A percentile compares a stretch with the other conserved stretches of the same genome.
Conservation (phyloP, 2,113 vertebrate species). For the Odocoileus hemionus region DNA sequence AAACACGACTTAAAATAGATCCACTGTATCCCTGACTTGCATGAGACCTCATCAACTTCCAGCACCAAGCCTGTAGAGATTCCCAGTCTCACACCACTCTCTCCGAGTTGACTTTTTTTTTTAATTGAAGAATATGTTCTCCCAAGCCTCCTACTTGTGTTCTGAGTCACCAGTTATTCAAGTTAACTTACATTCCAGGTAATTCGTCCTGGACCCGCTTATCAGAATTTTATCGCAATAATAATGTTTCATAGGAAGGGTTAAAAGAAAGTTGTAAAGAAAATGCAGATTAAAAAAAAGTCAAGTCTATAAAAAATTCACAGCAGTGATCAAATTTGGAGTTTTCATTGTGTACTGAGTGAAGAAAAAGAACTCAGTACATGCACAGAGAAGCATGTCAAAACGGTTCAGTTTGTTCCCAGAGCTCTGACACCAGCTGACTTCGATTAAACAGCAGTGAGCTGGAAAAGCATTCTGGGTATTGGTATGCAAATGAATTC, state of each 20-base stretch:
- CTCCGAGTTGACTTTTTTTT: background rate
- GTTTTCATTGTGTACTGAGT: constrained; percentile 34
- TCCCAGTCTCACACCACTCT: background rate
- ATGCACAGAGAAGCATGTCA: constrained; percentile 67
- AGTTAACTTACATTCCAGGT: background rate
- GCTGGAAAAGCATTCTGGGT: constrained; percentile 73
- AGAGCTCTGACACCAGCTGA: constrained; percentile 71
- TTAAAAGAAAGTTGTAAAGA: constrained; percentile 40
- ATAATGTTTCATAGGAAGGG: background rate
- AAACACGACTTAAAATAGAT: background rate
- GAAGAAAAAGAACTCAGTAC: constrained; percentile 59
- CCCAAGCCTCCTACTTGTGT: background rate
- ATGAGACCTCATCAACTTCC: background rate
- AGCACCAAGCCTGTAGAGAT: background rate
- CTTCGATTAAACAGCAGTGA: constrained; percentile 70
- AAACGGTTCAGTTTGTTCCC: constrained; percentile 62
- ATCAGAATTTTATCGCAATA: background rate
- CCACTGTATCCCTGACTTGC: background rate
- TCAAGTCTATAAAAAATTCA: constrained; percentile 14
- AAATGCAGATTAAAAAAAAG: background rate
- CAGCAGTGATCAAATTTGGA: constrained; percentile 33
- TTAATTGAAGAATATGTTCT: background rate
- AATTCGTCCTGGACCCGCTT: background rate
- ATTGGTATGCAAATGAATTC: constrained; percentile 69
- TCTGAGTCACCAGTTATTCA: background rate